Percentiles rank a stretch among this genome's conserved stretches.
Conservation (phyloP, 1,140 invertebrate species). For the Semibalanus balanoides region DNA sequence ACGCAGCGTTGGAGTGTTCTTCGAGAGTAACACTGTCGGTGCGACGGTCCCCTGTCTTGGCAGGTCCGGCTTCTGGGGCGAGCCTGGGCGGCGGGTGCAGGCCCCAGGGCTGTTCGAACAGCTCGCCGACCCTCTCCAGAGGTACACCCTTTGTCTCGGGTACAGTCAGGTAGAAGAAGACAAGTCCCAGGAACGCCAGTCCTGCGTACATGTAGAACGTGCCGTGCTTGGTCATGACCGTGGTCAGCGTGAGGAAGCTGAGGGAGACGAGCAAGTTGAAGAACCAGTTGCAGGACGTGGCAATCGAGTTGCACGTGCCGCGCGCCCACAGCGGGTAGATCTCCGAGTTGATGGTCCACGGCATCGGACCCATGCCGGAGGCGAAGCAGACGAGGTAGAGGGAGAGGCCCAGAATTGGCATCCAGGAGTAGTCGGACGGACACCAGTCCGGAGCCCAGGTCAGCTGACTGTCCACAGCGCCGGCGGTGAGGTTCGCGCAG, state of each 20-base stretch:
- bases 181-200: not conserved
- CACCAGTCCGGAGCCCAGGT: not conserved
- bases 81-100: not conserved
- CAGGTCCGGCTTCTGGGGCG: not conserved
- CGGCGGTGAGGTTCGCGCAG: not conserved
- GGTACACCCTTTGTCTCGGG: not conserved
- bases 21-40: too few relatives aligned
- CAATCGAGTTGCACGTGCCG: conserved; percentile 37
- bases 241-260: conserved; percentile 34
- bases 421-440: not conserved
- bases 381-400: conserved; percentile 40
- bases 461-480: not conserved
- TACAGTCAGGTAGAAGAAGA: not conserved
- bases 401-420: not conserved
- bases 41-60: too few relatives aligned
- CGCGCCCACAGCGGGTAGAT: conserved; percentile 47
- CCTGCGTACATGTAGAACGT: not conserved
- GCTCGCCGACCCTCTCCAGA: not conserved
- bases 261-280: conserved; percentile 43
- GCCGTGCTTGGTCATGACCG: not conserved
- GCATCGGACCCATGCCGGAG: conserved; percentile 45
- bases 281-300: conserved; percentile 44
- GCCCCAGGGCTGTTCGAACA: not conserved
- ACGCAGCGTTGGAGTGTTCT: too few relatives aligned
- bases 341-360: conserved; percentile 49